phyloP scores from a whole-genome alignment of 2,888 invertebrate species.

The Nephrotoma appendiculata region DNA sequence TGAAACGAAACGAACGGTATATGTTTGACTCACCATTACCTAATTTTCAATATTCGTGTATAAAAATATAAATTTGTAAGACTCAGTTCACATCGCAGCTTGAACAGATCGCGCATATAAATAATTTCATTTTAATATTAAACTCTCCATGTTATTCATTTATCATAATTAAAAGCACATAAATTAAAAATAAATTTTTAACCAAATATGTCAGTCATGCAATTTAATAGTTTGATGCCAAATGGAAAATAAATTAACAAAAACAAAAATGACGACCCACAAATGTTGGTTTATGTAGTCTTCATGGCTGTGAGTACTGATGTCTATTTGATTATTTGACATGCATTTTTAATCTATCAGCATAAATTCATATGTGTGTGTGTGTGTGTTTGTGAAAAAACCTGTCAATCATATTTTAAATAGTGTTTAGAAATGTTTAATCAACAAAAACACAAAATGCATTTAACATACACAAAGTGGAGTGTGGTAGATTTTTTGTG shows the following conservation, averaged over 20 bases:
- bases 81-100: neutral
- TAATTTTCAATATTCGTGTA: neutral
- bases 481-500: too few species aligned
- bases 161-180: neutral
- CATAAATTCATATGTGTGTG: neutral
- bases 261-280: neutral
- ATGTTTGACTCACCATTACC: neutral
- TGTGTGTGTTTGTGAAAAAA: neutral
- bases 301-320: neutral
- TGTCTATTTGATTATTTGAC: neutral
- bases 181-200: neutral
- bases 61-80: neutral
- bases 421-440: neutral
- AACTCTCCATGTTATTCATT: neutral
- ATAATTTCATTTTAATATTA: neutral
- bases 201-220: neutral
- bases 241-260: neutral
- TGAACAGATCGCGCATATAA: neutral
- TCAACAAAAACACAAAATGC: neutral
- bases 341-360: neutral
- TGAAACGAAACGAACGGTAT: neutral
- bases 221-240: neutral
- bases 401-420: neutral
- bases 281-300: neutral
- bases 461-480: too few species aligned